These are phyloP conservation scores for Campoletis raptor DNA, from an alignment of 2,888 invertebrate species.

Conservation along the genomic window DNA sequence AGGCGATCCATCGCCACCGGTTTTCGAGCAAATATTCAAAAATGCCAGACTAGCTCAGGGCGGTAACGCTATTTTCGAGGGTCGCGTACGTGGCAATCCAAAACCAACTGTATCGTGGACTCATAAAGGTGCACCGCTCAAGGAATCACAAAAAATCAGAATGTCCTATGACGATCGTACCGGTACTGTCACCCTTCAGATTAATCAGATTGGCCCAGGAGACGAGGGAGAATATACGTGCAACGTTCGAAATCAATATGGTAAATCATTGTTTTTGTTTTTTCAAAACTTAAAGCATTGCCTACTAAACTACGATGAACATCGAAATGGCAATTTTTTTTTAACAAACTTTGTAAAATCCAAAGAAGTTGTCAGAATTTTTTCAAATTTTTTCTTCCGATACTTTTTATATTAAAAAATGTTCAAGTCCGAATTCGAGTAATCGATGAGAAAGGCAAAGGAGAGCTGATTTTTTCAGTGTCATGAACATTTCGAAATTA, in stretches of 20 bases:
- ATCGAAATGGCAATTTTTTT: too few species aligned
- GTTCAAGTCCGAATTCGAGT: too few species aligned
- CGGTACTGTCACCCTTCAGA: conserved; percentile 95
- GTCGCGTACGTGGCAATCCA: conserved; percentile 95
- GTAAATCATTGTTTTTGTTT: conserved; percentile 68
- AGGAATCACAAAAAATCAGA: conserved; percentile 94
- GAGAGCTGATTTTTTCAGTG: too few species aligned
- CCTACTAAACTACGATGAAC: too few species aligned
- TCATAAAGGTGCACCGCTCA: conserved; percentile 93
- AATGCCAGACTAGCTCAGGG: conserved; percentile 98
- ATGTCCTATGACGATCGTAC: conserved; percentile 96
- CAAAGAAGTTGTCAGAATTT: too few species aligned
- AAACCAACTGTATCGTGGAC: conserved; percentile 97
- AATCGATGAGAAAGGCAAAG: too few species aligned
- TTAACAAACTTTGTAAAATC: too few species aligned
- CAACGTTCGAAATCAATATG: conserved; percentile 97
- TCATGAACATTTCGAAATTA: background rate
- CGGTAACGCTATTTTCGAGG: conserved; percentile 96
- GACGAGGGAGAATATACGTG: conserved; percentile 99
- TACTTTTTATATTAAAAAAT: too few species aligned
- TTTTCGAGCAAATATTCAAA: conserved; percentile 98
- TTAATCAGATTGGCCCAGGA: conserved; percentile 97
- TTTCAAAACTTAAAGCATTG: background rate
- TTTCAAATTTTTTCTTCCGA: too few species aligned
- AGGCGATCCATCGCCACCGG: conserved; percentile 95